phyloP scores from a whole-genome alignment of 2,113 vertebrate species.

The Grus americana region DNA sequence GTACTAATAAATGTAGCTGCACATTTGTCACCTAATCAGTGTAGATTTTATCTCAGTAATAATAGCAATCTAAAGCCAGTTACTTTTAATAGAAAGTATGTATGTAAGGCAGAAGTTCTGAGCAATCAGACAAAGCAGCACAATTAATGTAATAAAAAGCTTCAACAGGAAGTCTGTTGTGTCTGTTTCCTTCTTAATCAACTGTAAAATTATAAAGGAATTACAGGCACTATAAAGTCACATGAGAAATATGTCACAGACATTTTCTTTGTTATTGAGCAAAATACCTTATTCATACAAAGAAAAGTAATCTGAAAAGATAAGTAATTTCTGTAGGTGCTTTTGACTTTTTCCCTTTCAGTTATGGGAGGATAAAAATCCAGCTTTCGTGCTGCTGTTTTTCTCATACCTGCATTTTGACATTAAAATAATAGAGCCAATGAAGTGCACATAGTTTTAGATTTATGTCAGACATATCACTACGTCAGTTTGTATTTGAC shows the following conservation, averaged over 20 bases:
- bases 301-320: not conserved
- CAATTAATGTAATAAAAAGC: conserved; percentile 48
- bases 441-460: not conserved
- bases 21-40: conserved; percentile 35
- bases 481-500: conserved; percentile 16
- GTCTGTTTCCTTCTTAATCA: conserved; percentile 46
- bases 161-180: conserved; percentile 43
- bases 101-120: conserved; percentile 28
- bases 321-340: not conserved
- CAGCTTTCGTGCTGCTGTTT: not conserved
- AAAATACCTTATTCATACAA: not conserved
- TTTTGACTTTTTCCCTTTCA: not conserved
- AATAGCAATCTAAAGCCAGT: conserved; percentile 30
- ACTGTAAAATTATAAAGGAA: conserved; percentile 18
- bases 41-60: conserved; percentile 61
- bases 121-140: conserved; percentile 43
- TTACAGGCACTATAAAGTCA: not conserved
- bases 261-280: not conserved
- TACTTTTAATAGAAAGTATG: conserved; percentile 24
- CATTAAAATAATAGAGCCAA: not conserved
- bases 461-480: conserved; percentile 5
- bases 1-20: not conserved
- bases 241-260: not conserved
- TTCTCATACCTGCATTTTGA: not conserved
- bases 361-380: not conserved